Base-by-base conservation (phyloP, 2,888 invertebrate species). In the Spialia ferax region DNA sequence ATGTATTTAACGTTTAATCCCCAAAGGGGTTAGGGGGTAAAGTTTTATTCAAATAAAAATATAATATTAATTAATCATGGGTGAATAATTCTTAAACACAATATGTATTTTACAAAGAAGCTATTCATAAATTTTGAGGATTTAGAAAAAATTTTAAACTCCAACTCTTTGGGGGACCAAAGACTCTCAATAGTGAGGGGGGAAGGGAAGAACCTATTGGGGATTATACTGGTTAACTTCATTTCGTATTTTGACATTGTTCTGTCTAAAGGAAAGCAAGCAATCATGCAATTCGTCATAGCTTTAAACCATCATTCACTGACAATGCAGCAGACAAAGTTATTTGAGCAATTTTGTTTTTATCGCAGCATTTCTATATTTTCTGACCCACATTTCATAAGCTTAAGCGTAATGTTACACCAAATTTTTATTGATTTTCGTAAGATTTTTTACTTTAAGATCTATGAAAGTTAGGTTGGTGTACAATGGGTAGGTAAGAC, bases 211-310 rank as follows among this genome's bases (percentile, higher is more conserved):
- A n/a, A n/a, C n/a, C n/a, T n/a, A n/a, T n/a, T n/a, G n/a, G n/a
- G n/a, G n/a, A n/a, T n/a, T n/a, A n/a, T n/a, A n/a, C n/a, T n/a
- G n/a, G n/a, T 38, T n/a, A 7, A n/a, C 3, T n/a, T 38, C 4
- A n/a, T 38, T 38, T 38, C 13, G 3, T 38, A 38, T n/a, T 38
- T 38, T n/a, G 3, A 15, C 1, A 20, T 7, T 18, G 2, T 45
- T 6, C 7, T 8, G 18, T 45, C 13, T 18, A 15, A 15, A 50
- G 22, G 10, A 10, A 22, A 50, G 11, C 13, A 50, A 22, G 4
- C 22, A 52, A 23, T 52, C 22, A 23, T 23, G 23, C 52, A 23
- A 52, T 52, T 52, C 23, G 52, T 52, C 23, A 52, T 22, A 52
- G 52, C 5, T 52, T 13, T 23, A 11, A 8, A n/a, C 22, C n/a